Percentiles rank a stretch among this genome's conserved stretches.
Conservation (phyloP, 2,888 invertebrate genomes). For the Lordiphosa andalusiaca region DNA sequence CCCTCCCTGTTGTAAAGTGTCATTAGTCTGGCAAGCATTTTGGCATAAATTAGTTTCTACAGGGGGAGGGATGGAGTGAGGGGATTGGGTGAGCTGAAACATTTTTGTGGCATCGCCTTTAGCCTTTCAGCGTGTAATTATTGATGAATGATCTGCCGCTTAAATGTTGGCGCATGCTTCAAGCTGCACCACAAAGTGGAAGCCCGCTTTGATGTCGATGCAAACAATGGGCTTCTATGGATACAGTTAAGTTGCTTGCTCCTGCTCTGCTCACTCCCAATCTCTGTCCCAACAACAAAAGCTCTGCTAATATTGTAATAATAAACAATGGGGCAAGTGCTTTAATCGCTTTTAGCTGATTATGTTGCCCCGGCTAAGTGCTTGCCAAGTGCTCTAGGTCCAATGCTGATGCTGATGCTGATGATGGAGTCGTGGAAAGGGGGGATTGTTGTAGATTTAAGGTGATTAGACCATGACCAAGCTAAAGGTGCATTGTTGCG, state of each 20-base stretch:
- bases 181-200: conserved; percentile 15
- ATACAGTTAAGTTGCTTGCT: conserved; percentile 22
- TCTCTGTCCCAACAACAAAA: conserved; percentile 54
- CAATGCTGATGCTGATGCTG: conserved; percentile 7
- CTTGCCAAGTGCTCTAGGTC: conserved; percentile 22
- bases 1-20: conserved; percentile 62
- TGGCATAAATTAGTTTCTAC: conserved; percentile 68
- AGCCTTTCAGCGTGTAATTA: conserved; percentile 71
- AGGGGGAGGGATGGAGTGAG: not conserved
- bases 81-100: conserved; percentile 20
- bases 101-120: conserved; percentile 68
- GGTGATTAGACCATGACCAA: conserved; percentile 12
- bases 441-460: conserved; percentile 10
- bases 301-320: conserved; percentile 74
- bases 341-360: conserved; percentile 74
- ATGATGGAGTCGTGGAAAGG: not conserved
- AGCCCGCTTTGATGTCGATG: conserved; percentile 56
- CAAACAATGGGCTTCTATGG: conserved; percentile 34
- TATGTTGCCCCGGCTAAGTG: conserved; percentile 69
- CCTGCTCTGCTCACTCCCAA: not conserved
- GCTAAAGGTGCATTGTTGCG: conserved; percentile 10
- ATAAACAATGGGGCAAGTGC: conserved; percentile 75
- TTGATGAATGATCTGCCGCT: conserved; percentile 70
- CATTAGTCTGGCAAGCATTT: conserved; percentile 69
- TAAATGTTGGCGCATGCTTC: conserved; percentile 24